Evolutionary conservation across 2,888 invertebrate species (phyloP).

Genomic region (Rhynchonema sp.): DNA sequence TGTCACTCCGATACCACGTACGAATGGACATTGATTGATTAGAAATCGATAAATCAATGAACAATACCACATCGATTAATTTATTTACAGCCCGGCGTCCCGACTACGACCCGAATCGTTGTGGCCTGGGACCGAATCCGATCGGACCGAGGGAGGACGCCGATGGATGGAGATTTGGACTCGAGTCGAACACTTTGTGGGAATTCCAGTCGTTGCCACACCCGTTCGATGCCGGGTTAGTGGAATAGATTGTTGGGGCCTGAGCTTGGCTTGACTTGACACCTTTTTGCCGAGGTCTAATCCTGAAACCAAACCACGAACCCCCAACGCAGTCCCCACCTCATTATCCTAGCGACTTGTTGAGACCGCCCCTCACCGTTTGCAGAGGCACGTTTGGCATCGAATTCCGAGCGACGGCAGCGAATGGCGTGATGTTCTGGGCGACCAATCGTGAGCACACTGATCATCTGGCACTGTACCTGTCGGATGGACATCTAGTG

Average conservation of each 20-base stretch:
- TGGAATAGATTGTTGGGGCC: not conserved
- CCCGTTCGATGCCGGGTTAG: slow-evolving; percentile 13
- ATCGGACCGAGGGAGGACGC: slow-evolving; percentile 15
- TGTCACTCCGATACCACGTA: not conserved
- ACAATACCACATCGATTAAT: too few species aligned
- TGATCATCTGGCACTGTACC: slow-evolving; percentile 69
- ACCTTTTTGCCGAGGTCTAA: not conserved
- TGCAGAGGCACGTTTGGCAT: slow-evolving; percentile 45
- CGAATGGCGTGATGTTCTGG: slow-evolving; percentile 62
- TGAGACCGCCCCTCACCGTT: not conserved
- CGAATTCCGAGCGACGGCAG: slow-evolving; percentile 52
- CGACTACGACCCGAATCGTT: slow-evolving; percentile 6
- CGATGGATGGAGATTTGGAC: slow-evolving; percentile 29
- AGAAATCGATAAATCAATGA: too few species aligned
- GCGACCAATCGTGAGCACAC: slow-evolving; percentile 39
- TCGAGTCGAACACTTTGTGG: slow-evolving; percentile 24
- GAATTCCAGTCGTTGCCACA: slow-evolving; percentile 26
- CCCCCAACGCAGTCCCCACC: too few species aligned
- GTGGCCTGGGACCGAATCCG: slow-evolving; percentile 16
- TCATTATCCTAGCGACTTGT: too few species aligned
- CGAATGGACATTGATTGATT: too few species aligned
- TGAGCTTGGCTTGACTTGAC: too few species aligned
- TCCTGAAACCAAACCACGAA: too few species aligned
- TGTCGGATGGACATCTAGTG: slow-evolving; percentile 62
- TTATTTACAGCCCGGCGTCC: too few species aligned